Base-by-base conservation (phyloP, 1,140 invertebrate genomes). In the Metaphire vulgaris region DNA sequence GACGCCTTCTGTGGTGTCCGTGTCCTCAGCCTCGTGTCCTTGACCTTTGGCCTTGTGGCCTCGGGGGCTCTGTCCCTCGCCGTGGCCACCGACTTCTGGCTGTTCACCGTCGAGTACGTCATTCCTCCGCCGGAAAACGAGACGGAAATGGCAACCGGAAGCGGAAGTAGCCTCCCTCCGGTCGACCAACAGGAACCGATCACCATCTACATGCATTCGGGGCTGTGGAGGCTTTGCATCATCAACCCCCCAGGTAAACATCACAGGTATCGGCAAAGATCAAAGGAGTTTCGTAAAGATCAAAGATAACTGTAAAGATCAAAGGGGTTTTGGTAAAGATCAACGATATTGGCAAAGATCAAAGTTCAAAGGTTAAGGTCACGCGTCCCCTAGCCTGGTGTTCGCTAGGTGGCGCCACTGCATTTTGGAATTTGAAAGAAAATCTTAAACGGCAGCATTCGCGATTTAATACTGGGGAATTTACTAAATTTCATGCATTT, bases 61-160 rank as follows among this genome's bases (percentile, higher is more conserved):
- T 32, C 72, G 0, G 72, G 72, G 34, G 72, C 72, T 12, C 31
- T 73, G 72, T 31, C 72, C 28, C 34, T 73, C 16, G 72, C 72
- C 0, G 72, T 73, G n/a, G 72, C 72, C 72, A 73, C 72, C 31
- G 72, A 73, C 41, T 73, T 34, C 72, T 73, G 72, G 72, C 32
- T 73, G 14, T 41, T 34, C 41, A 34, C 72, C 41, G 26, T 73
- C 0, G 72, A 73, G 56, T 34, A 28, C 2, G 56, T 73, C 72
- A 73, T 31, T 21, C 31, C 41, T n/a, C 32, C 33, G 6, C 28
- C 32, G 32, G 72, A 73, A 30, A 73, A 31, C 16, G 28, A 26
- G 12, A 73, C 41, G 6, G 41, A 56, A 56, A 56, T 6, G 6
- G 41, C 6, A 56, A 56, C 6, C 41, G 41, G 21, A 12, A 56